Conservation (phyloP, 2,888 invertebrate genomes). For the Drosophila mulleri region DNA sequence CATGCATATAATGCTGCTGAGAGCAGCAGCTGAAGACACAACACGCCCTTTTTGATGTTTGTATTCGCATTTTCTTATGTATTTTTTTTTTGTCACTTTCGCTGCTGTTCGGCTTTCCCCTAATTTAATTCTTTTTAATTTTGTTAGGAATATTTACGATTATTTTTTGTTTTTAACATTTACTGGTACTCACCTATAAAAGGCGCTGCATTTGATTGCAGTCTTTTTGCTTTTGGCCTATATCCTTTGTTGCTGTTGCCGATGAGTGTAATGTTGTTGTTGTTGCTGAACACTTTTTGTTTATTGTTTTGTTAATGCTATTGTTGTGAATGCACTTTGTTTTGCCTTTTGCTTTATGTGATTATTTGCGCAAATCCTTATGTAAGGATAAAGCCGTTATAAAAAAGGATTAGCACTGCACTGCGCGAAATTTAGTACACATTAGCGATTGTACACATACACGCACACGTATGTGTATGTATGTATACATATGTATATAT, state of each 20-base stretch:
- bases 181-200: constrained; percentile 43
- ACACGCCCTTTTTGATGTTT: constrained; percentile 71
- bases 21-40: constrained; percentile 60
- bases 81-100: constrained; percentile 41
- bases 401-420: constrained; percentile 52
- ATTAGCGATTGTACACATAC: constrained; percentile 12
- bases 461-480: neutral
- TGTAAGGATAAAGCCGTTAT: constrained; percentile 51
- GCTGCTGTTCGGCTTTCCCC: constrained; percentile 16
- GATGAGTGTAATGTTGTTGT: constrained; percentile 27
- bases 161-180: constrained; percentile 8
- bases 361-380: constrained; percentile 56
- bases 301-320: constrained; percentile 38
- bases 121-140: constrained; percentile 21
- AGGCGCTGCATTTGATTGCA: constrained; percentile 16
- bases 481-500: neutral
- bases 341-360: constrained; percentile 36
- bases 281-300: constrained; percentile 58
- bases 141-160: neutral
- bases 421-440: constrained; percentile 38
- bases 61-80: constrained; percentile 41
- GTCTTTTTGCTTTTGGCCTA: constrained; percentile 13
- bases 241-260: constrained; percentile 33
- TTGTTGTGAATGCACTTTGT: constrained; percentile 49
- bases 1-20: constrained; percentile 24